Evolutionary conservation across 1,140 invertebrate species (phyloP), one percentile per base, ranked within the genome.

Genomic region (Charaxes varanes): DNA sequence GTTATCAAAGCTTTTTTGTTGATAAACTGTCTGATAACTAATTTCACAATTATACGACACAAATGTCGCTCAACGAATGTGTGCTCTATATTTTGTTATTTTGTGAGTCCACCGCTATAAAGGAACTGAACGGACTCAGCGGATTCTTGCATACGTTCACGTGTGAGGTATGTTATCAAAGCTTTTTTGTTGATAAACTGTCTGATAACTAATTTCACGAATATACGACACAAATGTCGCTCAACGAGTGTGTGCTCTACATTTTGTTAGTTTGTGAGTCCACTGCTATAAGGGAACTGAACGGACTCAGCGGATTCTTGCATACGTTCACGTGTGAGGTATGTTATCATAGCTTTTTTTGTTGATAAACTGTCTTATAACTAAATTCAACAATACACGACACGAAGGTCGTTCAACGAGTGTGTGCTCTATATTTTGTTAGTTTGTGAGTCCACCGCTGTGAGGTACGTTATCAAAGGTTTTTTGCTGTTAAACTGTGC

Each of bases 31-130:
- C n/a, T 56, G 3, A 50, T 35, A 1, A 47, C 49, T 4, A 15
- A 44, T 6, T 18, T 44, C 8, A 6, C 19, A 3, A n/a, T 36
- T 13, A 1, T 37, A 57, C 41, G 46, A 51, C 6, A 10, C 44
- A 43, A 55, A 38, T 24, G 13, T 95, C 36, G 90, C 94, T 36
- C 88, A 91, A 45, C 97, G 97, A 69, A 83, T 98, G 38, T 97
- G 96, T 37, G 96, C 97, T 76, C 86, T 98, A 32, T 96, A 97
- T 66, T 96, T 98, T 97, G 80, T 97, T 98, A 57, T 97, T 99
- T 47, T 85, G 97, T 34, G 97, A 99, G 85, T 95, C 93, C 41
- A 97, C 94, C 1, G 94, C 93, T 16, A 92, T 98, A 45, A 84
- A 95, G 63, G 96, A 98, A 87, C 90, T 88, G 71, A 96, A 96